Evolutionary conservation across 2,113 vertebrate genomes (phyloP).

Genomic region (Coptodon rendalli): DNA sequence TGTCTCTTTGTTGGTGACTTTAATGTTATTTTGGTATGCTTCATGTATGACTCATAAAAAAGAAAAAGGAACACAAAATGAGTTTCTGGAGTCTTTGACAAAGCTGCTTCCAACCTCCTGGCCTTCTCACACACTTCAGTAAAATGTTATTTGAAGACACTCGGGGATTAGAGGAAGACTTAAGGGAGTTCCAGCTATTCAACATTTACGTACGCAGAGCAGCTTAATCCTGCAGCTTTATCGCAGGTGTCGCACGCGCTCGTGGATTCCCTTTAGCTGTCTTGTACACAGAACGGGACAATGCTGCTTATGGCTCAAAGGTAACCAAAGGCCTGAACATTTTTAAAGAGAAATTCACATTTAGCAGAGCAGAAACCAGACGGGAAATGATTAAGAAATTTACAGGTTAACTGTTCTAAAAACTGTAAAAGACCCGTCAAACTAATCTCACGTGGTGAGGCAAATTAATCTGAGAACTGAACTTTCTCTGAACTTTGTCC

Average conservation of each 20-base stretch:
- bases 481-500: neutral
- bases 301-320: neutral
- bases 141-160: slow-evolving; percentile 58
- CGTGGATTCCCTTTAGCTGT: neutral
- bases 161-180: slow-evolving; percentile 53
- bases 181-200: slow-evolving; percentile 49
- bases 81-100: neutral
- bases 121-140: neutral
- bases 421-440: neutral
- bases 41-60: neutral
- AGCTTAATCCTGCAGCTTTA: slow-evolving; percentile 36
- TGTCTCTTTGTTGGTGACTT: neutral
- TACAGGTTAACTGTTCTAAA: neutral
- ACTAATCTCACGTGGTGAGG: too few species aligned
- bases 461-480: neutral
- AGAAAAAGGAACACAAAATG: neutral
- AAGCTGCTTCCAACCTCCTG: neutral
- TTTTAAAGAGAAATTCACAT: neutral
- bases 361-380: neutral
- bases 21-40: neutral
- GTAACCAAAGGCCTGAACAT: neutral
- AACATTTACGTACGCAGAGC: slow-evolving; percentile 20
- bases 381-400: neutral
- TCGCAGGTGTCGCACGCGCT: neutral
- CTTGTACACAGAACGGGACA: neutral